Conservation (phyloP, 2,113 vertebrate genomes). For the Cheirogaleus medius region DNA sequence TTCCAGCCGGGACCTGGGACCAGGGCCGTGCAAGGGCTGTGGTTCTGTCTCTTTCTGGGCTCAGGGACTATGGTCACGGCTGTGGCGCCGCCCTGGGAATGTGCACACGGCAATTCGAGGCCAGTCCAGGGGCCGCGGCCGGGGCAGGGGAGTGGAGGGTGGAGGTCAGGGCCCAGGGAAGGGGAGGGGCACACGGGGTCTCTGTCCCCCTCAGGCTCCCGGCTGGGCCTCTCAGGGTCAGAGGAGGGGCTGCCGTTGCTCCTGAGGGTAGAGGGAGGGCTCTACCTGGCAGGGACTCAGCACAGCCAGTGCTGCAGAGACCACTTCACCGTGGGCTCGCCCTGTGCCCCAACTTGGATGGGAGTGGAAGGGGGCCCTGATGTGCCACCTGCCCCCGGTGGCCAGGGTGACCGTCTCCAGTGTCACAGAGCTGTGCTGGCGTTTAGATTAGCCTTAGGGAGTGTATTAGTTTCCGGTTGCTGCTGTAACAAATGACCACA, state of each 20-base stretch:
- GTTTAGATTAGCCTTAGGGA: background rate
- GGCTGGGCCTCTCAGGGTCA: accelerated
- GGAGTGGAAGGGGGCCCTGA: background rate
- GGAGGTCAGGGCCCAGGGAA: background rate
- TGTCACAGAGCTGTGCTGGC: background rate
- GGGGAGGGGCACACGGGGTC: no score
- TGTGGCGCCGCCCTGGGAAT: no score
- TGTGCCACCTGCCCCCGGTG: background rate
- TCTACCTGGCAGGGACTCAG: background rate
- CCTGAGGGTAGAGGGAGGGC: background rate
- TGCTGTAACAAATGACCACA: background rate
- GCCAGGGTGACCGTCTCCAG: background rate
- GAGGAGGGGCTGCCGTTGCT: background rate
- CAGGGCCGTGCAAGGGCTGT: background rate
- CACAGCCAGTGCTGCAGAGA: accelerated
- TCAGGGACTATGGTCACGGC: background rate
- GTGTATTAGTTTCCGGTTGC: background rate
- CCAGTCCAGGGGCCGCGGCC: no score
- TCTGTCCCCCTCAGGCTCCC: background rate
- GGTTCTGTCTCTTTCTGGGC: background rate
- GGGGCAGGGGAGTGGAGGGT: background rate
- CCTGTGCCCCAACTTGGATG: background rate
- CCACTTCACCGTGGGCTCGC: accelerated
- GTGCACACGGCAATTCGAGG: accelerated
- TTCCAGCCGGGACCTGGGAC: background rate